phyloP scores from a whole-genome alignment of 2,888 invertebrate genomes.

The Meteorus colon region DNA sequence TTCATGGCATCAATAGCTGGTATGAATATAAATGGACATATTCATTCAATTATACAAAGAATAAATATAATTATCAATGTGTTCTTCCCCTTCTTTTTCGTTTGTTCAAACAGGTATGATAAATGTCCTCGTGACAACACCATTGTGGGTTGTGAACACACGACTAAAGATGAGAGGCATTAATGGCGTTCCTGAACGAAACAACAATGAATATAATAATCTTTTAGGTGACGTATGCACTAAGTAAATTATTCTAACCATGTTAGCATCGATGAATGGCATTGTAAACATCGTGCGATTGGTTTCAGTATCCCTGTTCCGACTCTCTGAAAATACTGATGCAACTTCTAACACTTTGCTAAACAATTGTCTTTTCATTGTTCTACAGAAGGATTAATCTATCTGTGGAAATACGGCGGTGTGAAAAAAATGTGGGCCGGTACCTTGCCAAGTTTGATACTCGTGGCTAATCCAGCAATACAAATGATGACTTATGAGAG shows the following conservation, averaged over 20 bases:
- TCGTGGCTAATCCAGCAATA: conserved; percentile 92
- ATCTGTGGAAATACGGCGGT: conserved; percentile 85
- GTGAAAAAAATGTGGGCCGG: conserved; percentile 87
- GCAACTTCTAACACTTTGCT: too few relatives aligned
- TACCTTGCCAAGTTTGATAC: conserved; percentile 86
- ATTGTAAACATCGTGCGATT: not conserved
- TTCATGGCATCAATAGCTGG: conserved; percentile 87
- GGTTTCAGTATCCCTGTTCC: too few relatives aligned
- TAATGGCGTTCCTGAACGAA: conserved; percentile 61
- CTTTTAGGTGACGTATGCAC: conserved; percentile 62
- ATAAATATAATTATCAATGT: too few relatives aligned
- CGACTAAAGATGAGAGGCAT: conserved; percentile 86
- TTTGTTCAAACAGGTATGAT: conserved; percentile 75
- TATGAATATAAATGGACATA: conserved; percentile 51
- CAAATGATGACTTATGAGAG: conserved; percentile 95
- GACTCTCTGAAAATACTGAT: too few relatives aligned
- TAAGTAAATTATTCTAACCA: conserved; percentile 10
- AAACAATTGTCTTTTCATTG: conserved; percentile 8
- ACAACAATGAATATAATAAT: conserved; percentile 61
- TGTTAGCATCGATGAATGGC: not conserved
- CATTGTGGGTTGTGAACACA: conserved; percentile 94
- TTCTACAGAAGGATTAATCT: conserved; percentile 79
- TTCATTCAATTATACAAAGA: too few relatives aligned
- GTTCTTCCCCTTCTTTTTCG: too few relatives aligned
- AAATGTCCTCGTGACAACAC: conserved; percentile 90